Percentiles rank a stretch among this genome's conserved stretches.
These are phyloP conservation scores for Taenioides sp. DNA, from an alignment of 2,797 vertebrate genomes.

Conservation along the genomic window DNA sequence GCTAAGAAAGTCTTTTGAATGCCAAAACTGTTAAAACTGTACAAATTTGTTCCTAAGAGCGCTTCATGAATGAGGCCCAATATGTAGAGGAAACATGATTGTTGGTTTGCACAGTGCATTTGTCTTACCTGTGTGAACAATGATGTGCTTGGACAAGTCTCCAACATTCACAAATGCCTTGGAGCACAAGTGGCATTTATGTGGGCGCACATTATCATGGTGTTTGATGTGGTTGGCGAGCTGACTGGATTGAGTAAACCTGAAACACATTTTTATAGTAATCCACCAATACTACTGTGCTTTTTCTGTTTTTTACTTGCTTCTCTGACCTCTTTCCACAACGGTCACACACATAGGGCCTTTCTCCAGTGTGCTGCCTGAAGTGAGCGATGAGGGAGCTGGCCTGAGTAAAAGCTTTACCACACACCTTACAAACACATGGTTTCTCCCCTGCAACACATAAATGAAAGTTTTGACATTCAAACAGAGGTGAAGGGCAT, in stretches of 20 bases:
- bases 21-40: too few species aligned
- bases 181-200: slow-evolving; percentile 94
- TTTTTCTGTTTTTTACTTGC: neutral
- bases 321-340: slow-evolving; percentile 91
- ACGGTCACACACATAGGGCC: slow-evolving; percentile 96
- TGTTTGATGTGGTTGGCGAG: slow-evolving; percentile 98
- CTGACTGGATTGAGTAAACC: slow-evolving; percentile 97
- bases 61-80: too few species aligned
- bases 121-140: slow-evolving; percentile 92
- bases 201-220: slow-evolving; percentile 96
- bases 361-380: slow-evolving; percentile 97
- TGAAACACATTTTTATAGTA: slow-evolving; percentile 46
- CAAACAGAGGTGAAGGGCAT: neutral
- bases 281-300: neutral
- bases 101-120: neutral
- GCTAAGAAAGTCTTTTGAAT: too few species aligned
- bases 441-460: slow-evolving; percentile 90
- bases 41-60: too few species aligned
- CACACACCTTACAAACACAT: slow-evolving; percentile 91
- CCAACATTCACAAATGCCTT: slow-evolving; percentile 98
- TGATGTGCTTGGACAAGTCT: slow-evolving; percentile 97
- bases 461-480: neutral
- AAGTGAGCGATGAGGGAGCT: slow-evolving; percentile 98
- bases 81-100: neutral
- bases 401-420: slow-evolving; percentile 97